Conservation (phyloP, 2,113 vertebrate species). For the Xiphophorus hellerii region DNA sequence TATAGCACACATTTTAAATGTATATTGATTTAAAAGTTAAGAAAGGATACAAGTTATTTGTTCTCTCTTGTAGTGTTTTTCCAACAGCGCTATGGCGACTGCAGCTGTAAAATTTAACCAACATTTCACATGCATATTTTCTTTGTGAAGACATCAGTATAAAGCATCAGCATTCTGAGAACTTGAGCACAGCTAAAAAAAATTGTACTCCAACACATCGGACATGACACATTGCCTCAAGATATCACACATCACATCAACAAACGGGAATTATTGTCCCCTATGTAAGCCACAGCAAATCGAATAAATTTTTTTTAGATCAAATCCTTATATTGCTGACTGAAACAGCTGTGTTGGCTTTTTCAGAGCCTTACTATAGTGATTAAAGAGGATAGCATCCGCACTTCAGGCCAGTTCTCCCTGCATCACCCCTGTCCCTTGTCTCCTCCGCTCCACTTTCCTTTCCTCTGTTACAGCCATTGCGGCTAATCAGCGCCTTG, state of each 20-base stretch:
- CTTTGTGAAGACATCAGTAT: too few relatives aligned
- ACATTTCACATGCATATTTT: too few relatives aligned
- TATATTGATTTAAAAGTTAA: too few relatives aligned
- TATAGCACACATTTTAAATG: too few relatives aligned
- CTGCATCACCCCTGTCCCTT: constrained; percentile 11
- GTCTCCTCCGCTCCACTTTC: constrained; percentile 35
- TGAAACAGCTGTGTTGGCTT: constrained; percentile 33
- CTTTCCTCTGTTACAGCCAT: constrained; percentile 46
- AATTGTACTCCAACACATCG: too few relatives aligned
- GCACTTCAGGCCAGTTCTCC: constrained; percentile 32
- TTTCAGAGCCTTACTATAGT: constrained; percentile 36
- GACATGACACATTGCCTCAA: too few relatives aligned
- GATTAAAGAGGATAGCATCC: constrained; percentile 65
- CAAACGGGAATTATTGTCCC: constrained; percentile 34
- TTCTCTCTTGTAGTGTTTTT: too few relatives aligned
- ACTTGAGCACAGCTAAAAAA: too few relatives aligned
- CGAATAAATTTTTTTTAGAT: constrained; percentile 31
- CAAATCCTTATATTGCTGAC: constrained; percentile 25
- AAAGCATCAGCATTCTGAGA: too few relatives aligned
- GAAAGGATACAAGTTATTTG: too few relatives aligned
- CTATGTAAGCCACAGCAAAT: constrained; percentile 36
- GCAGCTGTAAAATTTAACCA: too few relatives aligned
- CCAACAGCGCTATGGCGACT: too few relatives aligned
- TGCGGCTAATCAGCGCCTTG: constrained; percentile 63
- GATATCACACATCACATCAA: constrained; percentile 12